Percentiles rank a stretch among this genome's conserved stretches.
These are phyloP conservation scores for Salvelinus namaycush DNA, from an alignment of 2,113 vertebrate species.

Conservation along the genomic window DNA sequence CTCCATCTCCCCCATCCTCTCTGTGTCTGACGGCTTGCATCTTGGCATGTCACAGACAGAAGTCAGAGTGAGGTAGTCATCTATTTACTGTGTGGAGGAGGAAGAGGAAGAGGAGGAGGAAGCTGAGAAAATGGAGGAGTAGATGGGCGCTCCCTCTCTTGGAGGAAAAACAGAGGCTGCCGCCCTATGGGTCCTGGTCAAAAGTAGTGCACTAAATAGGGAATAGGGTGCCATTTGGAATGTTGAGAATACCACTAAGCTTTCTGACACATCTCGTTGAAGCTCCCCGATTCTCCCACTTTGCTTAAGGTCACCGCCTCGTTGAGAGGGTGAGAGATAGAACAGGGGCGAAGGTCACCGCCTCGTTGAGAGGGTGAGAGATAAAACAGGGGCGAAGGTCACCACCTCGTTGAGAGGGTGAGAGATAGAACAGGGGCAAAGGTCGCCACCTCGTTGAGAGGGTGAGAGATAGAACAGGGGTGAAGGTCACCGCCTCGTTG, in stretches of 20 bases:
- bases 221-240: neutral
- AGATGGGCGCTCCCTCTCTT: neutral
- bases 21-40: conserved; percentile 37
- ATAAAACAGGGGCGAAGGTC: neutral
- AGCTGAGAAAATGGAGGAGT: neutral
- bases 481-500: neutral
- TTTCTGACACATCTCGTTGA: neutral
- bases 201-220: too few relatives aligned
- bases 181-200: too few relatives aligned
- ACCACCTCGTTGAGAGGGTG: too few relatives aligned
- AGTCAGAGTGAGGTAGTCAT: conserved; percentile 24
- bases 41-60: conserved; percentile 15
- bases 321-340: too few relatives aligned
- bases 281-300: neutral
- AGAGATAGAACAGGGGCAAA: neutral
- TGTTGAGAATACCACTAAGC: neutral
- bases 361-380: neutral
- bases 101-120: conserved; percentile 7
- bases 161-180: neutral
- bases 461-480: neutral
- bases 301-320: neutral
- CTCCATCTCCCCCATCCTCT: neutral
- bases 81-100: conserved; percentile 27
- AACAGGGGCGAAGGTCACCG: neutral
- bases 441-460: neutral